Conservation (phyloP, 2,113 vertebrate genomes). For the Dicaeum eximium region DNA sequence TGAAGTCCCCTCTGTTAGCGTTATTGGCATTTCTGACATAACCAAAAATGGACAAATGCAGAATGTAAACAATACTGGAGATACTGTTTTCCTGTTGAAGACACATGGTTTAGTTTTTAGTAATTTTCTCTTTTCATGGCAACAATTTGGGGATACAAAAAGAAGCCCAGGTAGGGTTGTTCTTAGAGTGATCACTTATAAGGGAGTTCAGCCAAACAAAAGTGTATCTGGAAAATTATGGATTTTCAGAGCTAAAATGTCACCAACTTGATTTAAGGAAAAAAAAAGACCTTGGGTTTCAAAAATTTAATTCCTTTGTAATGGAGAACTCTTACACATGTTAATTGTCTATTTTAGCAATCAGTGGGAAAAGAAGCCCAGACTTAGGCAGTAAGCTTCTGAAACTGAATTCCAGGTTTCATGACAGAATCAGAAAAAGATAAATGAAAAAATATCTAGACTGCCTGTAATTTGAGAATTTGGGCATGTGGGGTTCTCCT, state of each 20-base stretch:
- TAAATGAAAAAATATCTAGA: neutral
- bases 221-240: neutral
- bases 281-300: neutral
- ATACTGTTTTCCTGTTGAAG: neutral
- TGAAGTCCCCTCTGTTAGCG: neutral
- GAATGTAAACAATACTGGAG: neutral
- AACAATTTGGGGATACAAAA: neutral
- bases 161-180: neutral
- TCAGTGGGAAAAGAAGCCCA: neutral
- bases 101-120: fast-evolving
- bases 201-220: neutral
- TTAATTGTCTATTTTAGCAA: neutral
- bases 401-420: neutral
- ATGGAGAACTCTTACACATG: fast-evolving
- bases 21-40: neutral
- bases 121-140: neutral
- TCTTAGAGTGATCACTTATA: neutral
- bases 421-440: neutral
- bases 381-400: neutral
- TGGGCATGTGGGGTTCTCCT: fast-evolving
- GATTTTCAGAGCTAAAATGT: neutral
- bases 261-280: neutral
- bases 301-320: neutral
- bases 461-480: neutral
- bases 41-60: neutral